Evolutionary conservation across 2,797 vertebrate genomes (phyloP).

Genomic region (Megaceryle alcyon): DNA sequence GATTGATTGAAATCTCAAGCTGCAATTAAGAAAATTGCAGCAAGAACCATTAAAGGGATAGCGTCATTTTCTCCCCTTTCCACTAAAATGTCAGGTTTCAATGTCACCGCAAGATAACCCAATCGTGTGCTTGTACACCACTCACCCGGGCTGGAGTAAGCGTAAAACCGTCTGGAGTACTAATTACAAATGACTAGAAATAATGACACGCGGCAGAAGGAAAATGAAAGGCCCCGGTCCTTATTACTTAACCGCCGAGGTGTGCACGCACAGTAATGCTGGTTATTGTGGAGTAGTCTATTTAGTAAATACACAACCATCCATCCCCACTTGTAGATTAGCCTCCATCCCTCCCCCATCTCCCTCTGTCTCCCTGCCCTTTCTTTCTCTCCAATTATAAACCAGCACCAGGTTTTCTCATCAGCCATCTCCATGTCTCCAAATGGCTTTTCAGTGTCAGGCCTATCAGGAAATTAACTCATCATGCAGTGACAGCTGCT

Average conservation of each 20-base stretch:
- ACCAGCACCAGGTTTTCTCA: conserved; percentile 88
- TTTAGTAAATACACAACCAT: conserved; percentile 60
- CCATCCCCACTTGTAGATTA: conserved; percentile 60
- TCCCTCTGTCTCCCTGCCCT: conserved; percentile 75
- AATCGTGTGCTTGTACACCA: conserved; percentile 19
- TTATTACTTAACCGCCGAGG: neutral
- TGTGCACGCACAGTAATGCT: neutral
- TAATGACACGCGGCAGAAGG: conserved; percentile 39
- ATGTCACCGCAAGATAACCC: conserved; percentile 65
- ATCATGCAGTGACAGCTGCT: conserved; percentile 96
- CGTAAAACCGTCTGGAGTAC: conserved; percentile 36
- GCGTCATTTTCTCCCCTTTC: conserved; percentile 42
- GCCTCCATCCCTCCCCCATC: conserved; percentile 39
- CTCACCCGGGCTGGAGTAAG: conserved; percentile 1
- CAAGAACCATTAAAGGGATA: conserved; percentile 39
- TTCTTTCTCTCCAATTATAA: conserved; percentile 90
- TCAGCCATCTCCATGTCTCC: conserved; percentile 89
- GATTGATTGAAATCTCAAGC: conserved; percentile 52
- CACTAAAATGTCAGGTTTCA: conserved; percentile 62
- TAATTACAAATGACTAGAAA: conserved; percentile 69
- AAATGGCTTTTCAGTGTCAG: conserved; percentile 91
- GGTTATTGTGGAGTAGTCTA: neutral
- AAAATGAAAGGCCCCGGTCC: conserved; percentile 16
- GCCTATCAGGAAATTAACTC: conserved; percentile 99
- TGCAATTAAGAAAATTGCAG: conserved; percentile 63